Base-by-base conservation (phyloP, 2,797 vertebrate species). In the Acridotheres tristis region DNA sequence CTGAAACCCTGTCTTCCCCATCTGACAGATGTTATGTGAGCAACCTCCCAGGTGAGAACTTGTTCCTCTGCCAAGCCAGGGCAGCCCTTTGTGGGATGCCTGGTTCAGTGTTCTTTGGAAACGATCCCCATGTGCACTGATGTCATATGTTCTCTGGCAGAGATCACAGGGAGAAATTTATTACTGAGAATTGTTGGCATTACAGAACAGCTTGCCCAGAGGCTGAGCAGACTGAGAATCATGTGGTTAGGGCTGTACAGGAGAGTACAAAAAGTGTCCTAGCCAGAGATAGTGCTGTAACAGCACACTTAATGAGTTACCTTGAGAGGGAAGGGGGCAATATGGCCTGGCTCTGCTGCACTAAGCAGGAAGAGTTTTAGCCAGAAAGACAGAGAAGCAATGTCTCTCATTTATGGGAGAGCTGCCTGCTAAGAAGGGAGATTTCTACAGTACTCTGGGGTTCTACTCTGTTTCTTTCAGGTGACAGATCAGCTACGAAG, bases 401-500 rank as follows among this genome's bases (percentile, higher is more conserved):
- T 32, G 26, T 78, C 34, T 50, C 30, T 78, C 30, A 54, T 75
- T 88, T 61, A 65, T 73, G 26, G 20, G 42, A 78, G 34, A 81
- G 63, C 22, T 94, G 54, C 61, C 55, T 77, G 30, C 36, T 80
- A 63, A 38, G 62, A 90, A 7, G 43, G 38, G 29, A 66, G 43
- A 47, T 81, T 72, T 90, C 67, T 62, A 43, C 83, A 81, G 14
- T 17, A 54, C 16, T 76, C n/a, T 40, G 50, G 29, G 34, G 17
- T 83, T 77, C 89, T 77, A 21, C 32, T 79, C 23, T 85, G 8
- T 94, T 75, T 88, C 53, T 95, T 95, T 93, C 84, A 98, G 98
- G 97, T 98, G 68, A 93, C 98, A 74, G 95, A 91, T 83, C 98
- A 97, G 94, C 97, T 90, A 90, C 98, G 18, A 95, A 82, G 8